Base-by-base conservation (phyloP, 2,113 vertebrate genomes). In the Apistogramma diplotaenia region DNA sequence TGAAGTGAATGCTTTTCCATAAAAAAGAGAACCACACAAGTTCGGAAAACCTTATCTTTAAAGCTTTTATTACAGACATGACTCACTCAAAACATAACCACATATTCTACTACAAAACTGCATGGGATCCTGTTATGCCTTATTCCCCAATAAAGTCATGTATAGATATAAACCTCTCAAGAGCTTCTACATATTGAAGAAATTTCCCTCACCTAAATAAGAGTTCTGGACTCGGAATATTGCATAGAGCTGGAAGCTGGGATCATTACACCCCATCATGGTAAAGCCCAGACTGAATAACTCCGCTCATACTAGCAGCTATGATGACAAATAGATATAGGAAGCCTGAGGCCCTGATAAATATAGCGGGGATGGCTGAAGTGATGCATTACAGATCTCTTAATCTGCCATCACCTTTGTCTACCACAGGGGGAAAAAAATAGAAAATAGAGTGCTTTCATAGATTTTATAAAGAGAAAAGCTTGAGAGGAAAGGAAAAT, bases 241-340 rank as follows among this genome's bases (percentile, higher is more conserved):
- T 71, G n/a, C 62, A 33, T 73, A 33, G 75, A 61, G 57, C 43
- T 76, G 77, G 40, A 76, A 79, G 71, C 67, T 21, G 51, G 70
- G 78, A 74, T 89, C 76, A 87, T 91, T 86, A 81, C 55, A 77
- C 56, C 65, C 77, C 59, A 84, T 86, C 74, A 85, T 54, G 19
- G 71, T 60, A 81, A 86, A 83, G 82, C 84, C 78, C 76, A 76
- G 70, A 67, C 61, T 84, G 75, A 83, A 81, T 81, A 81, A 81
- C 85, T 84, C 74, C 80, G 82, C 67, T 87, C 55, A 12, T 35
- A 73, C 76, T 76, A 84, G 82, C 33, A 75, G 81, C 70, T 43
- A 53, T 49, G 73, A 84, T 87, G 81, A 89, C 79, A 84, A 86
- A 84, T 78, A 74, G 81, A 79, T 73, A 15, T 76, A 59, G 37